Base-by-base conservation (phyloP, 1,140 invertebrate genomes). In the Pseudomyrmex flavicornis region DNA sequence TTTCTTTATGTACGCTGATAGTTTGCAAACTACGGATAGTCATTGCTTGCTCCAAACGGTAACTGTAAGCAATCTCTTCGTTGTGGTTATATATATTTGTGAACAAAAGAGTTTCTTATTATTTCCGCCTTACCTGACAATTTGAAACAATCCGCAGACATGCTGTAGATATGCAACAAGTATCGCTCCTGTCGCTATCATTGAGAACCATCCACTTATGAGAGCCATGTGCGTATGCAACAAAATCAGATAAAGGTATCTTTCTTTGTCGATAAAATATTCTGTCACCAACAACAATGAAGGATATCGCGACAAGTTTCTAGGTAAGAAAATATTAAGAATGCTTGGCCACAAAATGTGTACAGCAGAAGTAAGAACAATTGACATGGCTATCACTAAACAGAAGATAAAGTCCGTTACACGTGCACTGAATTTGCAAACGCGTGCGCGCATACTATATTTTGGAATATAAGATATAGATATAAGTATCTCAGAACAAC, bases 131-230 rank as follows among this genome's bases (percentile, higher is more conserved):
- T 35, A 76, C 46, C 73, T 76, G 0, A 20, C 73, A 0, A 76
- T 63, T 52, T 9, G 13, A 52, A 76, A 76, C 73, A 76, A 65
- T 65, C 73, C 73, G 7, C 59, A 76, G 0, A 2, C 12, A 15
- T 52, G 4, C 8, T 63, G 15, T 26, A 2, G 17, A 63, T 20
- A 63, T 10, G 13, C 2, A 26, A 52, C 50, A 0, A 75, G 3
- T 12, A 63, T 17, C 13, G 59, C 35, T 50, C 46, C 73, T 17
- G n/a, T 35, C n/a, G 22, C 59, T 52, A 76, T 0, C 9, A 76
- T 0, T 52, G 73, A 1, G 5, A 13, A n/a, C 5, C 7, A 0
- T 7, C 46, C 59, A 35, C 65, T 15, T 22, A 13, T 20, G 13
- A 13, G 13, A 4, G 35, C 52, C 8, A 15, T 12, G 7, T 20